A percentile compares a stretch with the other conserved stretches of the same genome.
These are phyloP conservation scores for Craniophora ligustri DNA, from an alignment of 2,888 invertebrate genomes.

Conservation along the genomic window DNA sequence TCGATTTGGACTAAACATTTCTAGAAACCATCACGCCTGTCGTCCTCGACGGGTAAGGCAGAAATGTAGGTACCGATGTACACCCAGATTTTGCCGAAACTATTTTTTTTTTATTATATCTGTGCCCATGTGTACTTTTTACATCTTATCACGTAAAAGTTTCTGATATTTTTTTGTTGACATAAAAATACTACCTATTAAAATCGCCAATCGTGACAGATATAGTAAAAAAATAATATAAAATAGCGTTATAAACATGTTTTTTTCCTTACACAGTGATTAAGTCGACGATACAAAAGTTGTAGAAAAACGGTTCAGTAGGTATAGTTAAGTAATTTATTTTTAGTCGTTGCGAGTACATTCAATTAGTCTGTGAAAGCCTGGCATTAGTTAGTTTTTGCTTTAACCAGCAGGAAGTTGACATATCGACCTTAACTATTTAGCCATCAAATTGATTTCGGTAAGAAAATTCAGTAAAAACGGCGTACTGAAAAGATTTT, in stretches of 20 bases:
- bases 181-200: constrained; percentile 8
- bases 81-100: too few species aligned
- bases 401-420: constrained; percentile 7
- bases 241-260: constrained; percentile 11
- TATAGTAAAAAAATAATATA: not conserved
- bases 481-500: not conserved
- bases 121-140: constrained; percentile 10
- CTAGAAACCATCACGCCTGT: too few species aligned
- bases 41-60: too few species aligned
- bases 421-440: constrained; percentile 24
- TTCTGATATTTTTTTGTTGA: not conserved
- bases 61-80: too few species aligned
- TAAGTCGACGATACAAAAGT: constrained; percentile 7
- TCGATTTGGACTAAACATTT: too few species aligned
- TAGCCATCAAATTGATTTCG: constrained; percentile 24
- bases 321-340: constrained; percentile 10
- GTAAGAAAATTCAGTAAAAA: constrained; percentile 18
- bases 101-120: constrained; percentile 15
- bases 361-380: constrained; percentile 36
- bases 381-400: constrained; percentile 26
- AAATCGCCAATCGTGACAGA: constrained; percentile 1
- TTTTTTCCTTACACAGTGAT: constrained; percentile 16
- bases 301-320: constrained; percentile 16
- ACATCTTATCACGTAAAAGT: constrained; percentile 2
- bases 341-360: constrained; percentile 7